A percentile compares a stretch with the other conserved stretches of the same genome.
Conservation (phyloP, 2,888 invertebrate species). For the Ochropleura plecta region DNA sequence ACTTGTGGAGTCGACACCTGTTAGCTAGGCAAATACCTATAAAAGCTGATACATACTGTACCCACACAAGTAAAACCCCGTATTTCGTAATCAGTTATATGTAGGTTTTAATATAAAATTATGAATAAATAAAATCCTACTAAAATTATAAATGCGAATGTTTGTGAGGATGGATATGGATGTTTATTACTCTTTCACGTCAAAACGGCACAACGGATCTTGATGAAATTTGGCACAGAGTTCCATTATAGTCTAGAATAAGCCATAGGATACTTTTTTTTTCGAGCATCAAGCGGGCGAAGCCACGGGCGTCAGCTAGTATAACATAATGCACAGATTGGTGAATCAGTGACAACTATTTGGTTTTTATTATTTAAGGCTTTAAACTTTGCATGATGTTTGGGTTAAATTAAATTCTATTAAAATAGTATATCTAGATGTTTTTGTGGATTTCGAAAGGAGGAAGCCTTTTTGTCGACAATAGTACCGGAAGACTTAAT, state of each 20-base stretch:
- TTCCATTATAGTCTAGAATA: too few relatives aligned
- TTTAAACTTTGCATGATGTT: not conserved
- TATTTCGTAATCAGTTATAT: not conserved
- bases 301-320: too few relatives aligned
- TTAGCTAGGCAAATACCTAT: not conserved
- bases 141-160: too few relatives aligned
- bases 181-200: too few relatives aligned
- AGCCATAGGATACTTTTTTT: too few relatives aligned
- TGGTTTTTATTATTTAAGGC: slow-evolving; percentile 8
- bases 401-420: not conserved
- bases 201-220: too few relatives aligned
- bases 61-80: not conserved
- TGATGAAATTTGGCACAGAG: too few relatives aligned
- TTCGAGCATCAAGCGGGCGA: too few relatives aligned
- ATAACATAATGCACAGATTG: too few relatives aligned
- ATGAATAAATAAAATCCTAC: too few relatives aligned
- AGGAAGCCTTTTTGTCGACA: slow-evolving; percentile 68
- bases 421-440: slow-evolving; percentile 14
- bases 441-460: slow-evolving; percentile 70
- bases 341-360: too few relatives aligned
- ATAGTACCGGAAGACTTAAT: slow-evolving; percentile 39
- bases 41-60: not conserved
- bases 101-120: not conserved
- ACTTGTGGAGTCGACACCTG: not conserved
- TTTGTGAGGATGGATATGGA: too few relatives aligned